phyloP scores from a whole-genome alignment of 2,888 invertebrate species.

The Phengaris alcon region DNA sequence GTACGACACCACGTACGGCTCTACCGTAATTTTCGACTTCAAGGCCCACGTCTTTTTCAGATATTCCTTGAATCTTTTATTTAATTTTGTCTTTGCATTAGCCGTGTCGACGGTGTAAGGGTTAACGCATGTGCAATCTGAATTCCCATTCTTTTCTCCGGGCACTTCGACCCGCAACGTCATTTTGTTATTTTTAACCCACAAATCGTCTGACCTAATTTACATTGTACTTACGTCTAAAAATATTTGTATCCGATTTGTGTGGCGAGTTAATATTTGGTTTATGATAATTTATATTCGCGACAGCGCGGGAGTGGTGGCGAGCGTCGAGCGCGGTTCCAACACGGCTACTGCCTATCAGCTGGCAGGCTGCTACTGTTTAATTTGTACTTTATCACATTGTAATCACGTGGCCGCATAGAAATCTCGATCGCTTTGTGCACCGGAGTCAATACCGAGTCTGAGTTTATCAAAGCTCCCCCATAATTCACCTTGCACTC shows the following conservation, averaged over 20 bases:
- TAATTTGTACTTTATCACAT: constrained; percentile 70
- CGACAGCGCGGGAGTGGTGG: constrained; percentile 55
- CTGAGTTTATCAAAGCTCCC: constrained; percentile 33
- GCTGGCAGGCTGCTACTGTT: constrained; percentile 62
- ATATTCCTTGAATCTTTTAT: constrained; percentile 60
- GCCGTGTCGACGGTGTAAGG: constrained; percentile 54
- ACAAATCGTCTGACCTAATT: constrained; percentile 40
- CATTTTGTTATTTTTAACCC: constrained; percentile 59
- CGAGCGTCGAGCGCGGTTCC: constrained; percentile 57
- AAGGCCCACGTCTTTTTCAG: constrained; percentile 66
- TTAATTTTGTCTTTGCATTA: constrained; percentile 60
- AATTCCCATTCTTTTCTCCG: constrained; percentile 65
- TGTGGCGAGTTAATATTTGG: constrained; percentile 36
- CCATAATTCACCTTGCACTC: constrained; percentile 39
- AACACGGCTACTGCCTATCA: constrained; percentile 65
- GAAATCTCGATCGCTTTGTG: constrained; percentile 44
- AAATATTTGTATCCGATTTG: constrained; percentile 27
- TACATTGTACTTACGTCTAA: constrained; percentile 35
- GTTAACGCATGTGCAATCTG: constrained; percentile 65
- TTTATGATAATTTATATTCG: constrained; percentile 32
- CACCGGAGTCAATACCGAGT: constrained; percentile 44
- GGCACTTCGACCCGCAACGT: constrained; percentile 73
- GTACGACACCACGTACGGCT: constrained; percentile 83
- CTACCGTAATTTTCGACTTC: constrained; percentile 79
- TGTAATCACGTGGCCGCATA: constrained; percentile 62